Evolutionary conservation across 2,888 invertebrate genomes (phyloP), one percentile per base, ranked within the genome.

Genomic region (Philereme transversata): DNA sequence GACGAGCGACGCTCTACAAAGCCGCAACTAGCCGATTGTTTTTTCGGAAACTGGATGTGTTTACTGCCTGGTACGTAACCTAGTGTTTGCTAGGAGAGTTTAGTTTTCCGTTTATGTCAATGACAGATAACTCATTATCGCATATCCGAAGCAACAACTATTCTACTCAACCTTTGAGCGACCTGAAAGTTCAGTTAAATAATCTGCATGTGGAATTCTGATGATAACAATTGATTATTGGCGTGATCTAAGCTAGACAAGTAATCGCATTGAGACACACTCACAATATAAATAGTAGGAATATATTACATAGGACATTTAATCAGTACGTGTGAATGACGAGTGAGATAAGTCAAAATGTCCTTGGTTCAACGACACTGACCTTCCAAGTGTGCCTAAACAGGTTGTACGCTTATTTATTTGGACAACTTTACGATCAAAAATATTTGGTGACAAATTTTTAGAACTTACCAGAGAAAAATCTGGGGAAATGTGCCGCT

Each of bases 401-500:
- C 60, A n/a, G 47, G 51, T 60, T 36, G 41, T 9, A 35, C 3
- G 9, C 7, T 10, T 10, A 43, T 33, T 48, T 11, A 47, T 22
- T 9, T 11, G 5, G 7, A 35, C 43, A 49, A 35, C 35, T 48
- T 51, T 38, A 38, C 35, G 8, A 48, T 9, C 5, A 38, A 1
- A 38, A 38, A 38, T 48, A 48, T 34, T 46, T 8, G 46, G 4
- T 38, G 1, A 22, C 22, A 22, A 22, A 22, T 3, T 4, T 45
- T 11, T 5, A 4, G 22, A 10, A 11, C 72, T 78, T 82, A 96
- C 97, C 97, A 66, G 97, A 95, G 86, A 98, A 97, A 88, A 98
- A 98, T 71, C 97, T 91, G n/a, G 97, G 97, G 84, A 97, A 98
- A 79, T 97, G 93, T 72, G 97, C 97, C 0, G 97, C 96, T 6